Conservation (phyloP, 2,113 vertebrate species). For the Chascanopsetta lugubris region DNA sequence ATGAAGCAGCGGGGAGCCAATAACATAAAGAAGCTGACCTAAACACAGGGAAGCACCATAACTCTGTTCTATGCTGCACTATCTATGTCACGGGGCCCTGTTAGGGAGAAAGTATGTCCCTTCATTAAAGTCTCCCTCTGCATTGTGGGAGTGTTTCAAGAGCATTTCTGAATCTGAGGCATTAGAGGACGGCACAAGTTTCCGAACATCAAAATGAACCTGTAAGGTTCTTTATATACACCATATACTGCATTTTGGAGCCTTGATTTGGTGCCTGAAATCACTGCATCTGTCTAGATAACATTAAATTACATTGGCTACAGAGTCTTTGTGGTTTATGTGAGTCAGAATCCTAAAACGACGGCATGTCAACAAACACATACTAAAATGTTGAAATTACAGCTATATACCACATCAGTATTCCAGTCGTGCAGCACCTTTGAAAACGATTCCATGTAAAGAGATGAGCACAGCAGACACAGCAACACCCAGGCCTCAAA, state of each 20-base stretch:
- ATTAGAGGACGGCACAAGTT: neutral
- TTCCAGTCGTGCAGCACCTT: no score
- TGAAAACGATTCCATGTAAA: no score
- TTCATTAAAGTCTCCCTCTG: conserved; percentile 41
- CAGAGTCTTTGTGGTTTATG: no score
- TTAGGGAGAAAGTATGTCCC: conserved; percentile 22
- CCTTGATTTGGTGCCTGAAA: neutral
- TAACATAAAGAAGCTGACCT: conserved; percentile 56
- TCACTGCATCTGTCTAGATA: neutral
- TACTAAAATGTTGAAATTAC: no score
- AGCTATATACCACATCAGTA: no score
- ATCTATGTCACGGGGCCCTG: conserved; percentile 12
- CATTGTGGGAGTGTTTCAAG: conserved; percentile 12
- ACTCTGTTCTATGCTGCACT: conserved; percentile 40
- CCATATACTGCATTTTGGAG: neutral
- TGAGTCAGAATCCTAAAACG: no score
- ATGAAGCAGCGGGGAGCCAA: conserved; percentile 29
- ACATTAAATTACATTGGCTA: neutral
- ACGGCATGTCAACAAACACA: no score
- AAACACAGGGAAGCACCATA: conserved; percentile 52
- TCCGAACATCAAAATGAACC: neutral
- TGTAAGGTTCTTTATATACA: neutral
- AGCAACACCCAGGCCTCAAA: no score
- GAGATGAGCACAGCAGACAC: no score
- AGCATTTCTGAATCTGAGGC: neutral